Percentiles rank a stretch among this genome's conserved stretches.
Evolutionary conservation across 2,888 invertebrate genomes (phyloP).

Genomic region (Iphiclides podalirius): DNA sequence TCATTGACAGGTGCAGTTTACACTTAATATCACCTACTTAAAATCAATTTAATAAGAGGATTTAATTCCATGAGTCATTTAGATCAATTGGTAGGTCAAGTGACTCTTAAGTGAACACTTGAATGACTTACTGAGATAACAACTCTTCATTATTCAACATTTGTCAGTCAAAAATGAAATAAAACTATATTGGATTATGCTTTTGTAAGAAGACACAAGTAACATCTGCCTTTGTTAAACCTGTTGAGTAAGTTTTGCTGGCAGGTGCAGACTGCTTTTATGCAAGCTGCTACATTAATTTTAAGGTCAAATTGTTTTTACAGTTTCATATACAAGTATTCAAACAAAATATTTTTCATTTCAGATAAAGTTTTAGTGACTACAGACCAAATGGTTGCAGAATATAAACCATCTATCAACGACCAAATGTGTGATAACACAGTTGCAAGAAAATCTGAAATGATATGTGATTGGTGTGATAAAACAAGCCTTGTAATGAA

Average conservation of each 20-base stretch:
- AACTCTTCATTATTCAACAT: neutral
- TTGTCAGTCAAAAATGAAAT: neutral
- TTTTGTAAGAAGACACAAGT: neutral
- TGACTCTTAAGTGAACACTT: conserved; percentile 3
- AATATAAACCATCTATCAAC: conserved; percentile 70
- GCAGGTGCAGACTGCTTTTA: conserved; percentile 16
- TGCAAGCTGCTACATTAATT: conserved; percentile 8
- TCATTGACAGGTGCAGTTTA: conserved; percentile 16
- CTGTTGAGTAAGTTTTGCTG: conserved; percentile 11
- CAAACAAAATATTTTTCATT: conserved; percentile 32
- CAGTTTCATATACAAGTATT: too few relatives aligned
- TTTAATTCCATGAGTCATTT: conserved; percentile 16
- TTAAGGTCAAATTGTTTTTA: neutral
- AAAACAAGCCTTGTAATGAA: conserved; percentile 61
- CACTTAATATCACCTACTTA: conserved; percentile 16
- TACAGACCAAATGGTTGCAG: conserved; percentile 80
- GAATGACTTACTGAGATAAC: conserved; percentile 3
- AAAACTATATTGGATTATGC: neutral
- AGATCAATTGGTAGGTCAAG: conserved; percentile 16
- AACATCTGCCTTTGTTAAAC: conserved; percentile 20
- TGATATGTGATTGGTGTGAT: conserved; percentile 70
- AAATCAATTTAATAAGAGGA: conserved; percentile 8
- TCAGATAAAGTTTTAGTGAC: conserved; percentile 83
- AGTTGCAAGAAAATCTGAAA: conserved; percentile 58
- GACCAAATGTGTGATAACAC: conserved; percentile 43